Evolutionary conservation across 2,113 vertebrate genomes (phyloP).

Genomic region (Chloropsis cyanopogon): DNA sequence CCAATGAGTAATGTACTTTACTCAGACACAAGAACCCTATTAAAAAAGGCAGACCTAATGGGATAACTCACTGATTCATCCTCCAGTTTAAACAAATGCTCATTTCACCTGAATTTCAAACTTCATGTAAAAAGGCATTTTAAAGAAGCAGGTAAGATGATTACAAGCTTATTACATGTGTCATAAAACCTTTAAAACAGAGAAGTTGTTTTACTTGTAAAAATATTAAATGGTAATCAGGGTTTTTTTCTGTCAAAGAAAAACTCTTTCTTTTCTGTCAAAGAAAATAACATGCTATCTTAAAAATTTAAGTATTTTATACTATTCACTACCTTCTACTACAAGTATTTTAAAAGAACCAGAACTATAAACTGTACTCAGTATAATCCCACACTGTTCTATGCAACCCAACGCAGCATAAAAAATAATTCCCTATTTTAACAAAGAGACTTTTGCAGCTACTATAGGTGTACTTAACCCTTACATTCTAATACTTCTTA

Average conservation of each 20-base stretch:
- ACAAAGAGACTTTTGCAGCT: slow-evolving; percentile 3
- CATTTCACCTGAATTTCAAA: background rate
- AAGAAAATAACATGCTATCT: background rate
- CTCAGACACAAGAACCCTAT: background rate
- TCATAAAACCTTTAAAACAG: background rate
- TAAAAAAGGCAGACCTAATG: background rate
- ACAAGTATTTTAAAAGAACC: background rate
- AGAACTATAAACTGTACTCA: background rate
- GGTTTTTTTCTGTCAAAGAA: background rate
- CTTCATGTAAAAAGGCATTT: background rate
- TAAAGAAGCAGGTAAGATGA: background rate
- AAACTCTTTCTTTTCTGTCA: too few relatives aligned
- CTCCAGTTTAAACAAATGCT: background rate
- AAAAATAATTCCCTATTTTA: background rate
- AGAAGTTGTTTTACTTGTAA: background rate
- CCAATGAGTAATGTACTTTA: background rate
- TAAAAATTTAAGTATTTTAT: background rate
- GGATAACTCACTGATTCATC: background rate
- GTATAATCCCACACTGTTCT: background rate
- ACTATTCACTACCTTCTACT: background rate
- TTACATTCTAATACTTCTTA: background rate
- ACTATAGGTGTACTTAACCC: background rate
- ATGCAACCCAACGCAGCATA: background rate
- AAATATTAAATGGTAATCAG: background rate
- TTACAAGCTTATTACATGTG: background rate